These are phyloP conservation scores for Xanthostigma xanthostigma DNA, from an alignment of 2,888 invertebrate genomes.

Conservation along the genomic window DNA sequence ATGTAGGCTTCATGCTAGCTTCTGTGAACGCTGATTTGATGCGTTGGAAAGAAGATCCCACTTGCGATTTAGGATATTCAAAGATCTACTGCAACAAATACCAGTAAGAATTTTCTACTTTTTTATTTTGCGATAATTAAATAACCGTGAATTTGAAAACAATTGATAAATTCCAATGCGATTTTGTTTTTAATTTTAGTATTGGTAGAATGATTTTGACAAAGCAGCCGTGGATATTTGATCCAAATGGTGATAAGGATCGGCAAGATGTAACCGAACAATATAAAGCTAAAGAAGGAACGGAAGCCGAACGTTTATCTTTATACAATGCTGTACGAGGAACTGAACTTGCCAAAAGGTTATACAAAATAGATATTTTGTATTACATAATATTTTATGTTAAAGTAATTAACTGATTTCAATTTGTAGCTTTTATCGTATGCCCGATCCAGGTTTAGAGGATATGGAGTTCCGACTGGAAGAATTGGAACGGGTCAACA, in stretches of 20 bases:
- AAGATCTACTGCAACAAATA: constrained; percentile 58
- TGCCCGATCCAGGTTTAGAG: constrained; percentile 38
- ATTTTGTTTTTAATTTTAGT: constrained; percentile 27
- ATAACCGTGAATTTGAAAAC: neutral
- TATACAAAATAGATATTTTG: neutral
- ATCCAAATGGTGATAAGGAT: constrained; percentile 55
- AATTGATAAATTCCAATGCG: neutral
- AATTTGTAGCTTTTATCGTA: constrained; percentile 37
- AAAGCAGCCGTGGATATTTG: constrained; percentile 56
- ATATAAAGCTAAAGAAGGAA: constrained; percentile 61
- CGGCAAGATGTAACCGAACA: constrained; percentile 50
- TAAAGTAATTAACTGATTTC: neutral
- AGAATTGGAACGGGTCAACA: constrained; percentile 52
- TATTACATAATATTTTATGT: neutral
- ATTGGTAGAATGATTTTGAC: constrained; percentile 61
- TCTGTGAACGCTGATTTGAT: constrained; percentile 75
- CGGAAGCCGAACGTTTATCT: constrained; percentile 54
- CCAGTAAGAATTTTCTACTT: constrained; percentile 37
- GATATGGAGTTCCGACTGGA: constrained; percentile 52
- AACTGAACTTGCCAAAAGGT: constrained; percentile 49
- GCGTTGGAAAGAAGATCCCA: constrained; percentile 57
- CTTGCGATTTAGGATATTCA: constrained; percentile 44
- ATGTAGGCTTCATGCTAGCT: constrained; percentile 62
- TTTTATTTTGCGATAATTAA: constrained; percentile 2
- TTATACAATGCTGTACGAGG: constrained; percentile 60